Percentiles rank a stretch among this genome's conserved stretches.
Evolutionary conservation across 2,113 vertebrate genomes (phyloP).

Genomic region (Anseranas semipalmata): DNA sequence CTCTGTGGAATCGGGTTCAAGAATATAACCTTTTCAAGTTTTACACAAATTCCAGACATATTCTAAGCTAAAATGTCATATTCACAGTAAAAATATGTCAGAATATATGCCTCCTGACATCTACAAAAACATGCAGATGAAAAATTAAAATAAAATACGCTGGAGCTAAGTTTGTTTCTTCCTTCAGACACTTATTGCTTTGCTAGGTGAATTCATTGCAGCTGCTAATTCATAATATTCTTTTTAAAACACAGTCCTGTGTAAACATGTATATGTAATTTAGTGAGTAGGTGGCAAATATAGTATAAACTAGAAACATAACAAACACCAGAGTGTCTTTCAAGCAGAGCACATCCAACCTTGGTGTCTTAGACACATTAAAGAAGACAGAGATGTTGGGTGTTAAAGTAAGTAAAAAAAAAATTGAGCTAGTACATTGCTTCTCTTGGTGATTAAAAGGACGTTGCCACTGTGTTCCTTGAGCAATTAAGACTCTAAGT

Average conservation of each 20-base stretch:
- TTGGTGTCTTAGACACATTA: background rate
- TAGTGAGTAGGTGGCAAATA: background rate
- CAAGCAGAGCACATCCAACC: background rate
- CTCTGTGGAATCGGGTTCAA: background rate
- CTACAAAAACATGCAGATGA: background rate
- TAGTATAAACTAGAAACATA: background rate
- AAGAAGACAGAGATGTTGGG: background rate
- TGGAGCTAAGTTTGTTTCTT: background rate
- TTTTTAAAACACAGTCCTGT: background rate
- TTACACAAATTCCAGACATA: background rate
- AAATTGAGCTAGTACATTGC: rapidly evolving
- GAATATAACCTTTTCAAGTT: background rate
- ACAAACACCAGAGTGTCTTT: background rate
- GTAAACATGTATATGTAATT: background rate
- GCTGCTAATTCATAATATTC: background rate
- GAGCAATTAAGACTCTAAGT: background rate
- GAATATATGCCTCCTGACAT: background rate
- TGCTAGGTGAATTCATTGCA: background rate
- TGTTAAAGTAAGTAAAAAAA: background rate
- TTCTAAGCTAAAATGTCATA: background rate
- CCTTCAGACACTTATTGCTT: background rate
- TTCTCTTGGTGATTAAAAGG: background rate
- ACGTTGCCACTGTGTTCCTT: background rate
- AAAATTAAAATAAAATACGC: background rate
- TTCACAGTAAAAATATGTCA: background rate